Percentiles rank a stretch among this genome's conserved stretches.
Evolutionary conservation across 1,140 invertebrate species (phyloP).

Genomic region (Lordiphosa collinella): DNA sequence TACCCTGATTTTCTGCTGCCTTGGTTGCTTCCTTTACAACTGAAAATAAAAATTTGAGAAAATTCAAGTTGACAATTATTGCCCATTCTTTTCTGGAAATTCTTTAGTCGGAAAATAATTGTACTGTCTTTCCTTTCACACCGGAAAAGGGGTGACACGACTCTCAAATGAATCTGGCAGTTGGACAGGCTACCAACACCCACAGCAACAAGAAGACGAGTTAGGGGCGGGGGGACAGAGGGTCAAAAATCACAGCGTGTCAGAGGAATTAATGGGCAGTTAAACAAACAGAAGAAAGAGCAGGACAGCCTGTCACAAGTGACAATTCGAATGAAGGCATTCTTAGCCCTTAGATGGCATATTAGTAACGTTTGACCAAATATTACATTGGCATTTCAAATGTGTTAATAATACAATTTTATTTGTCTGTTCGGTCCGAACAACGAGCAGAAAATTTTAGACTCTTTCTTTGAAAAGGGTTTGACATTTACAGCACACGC

Average conservation of each 20-base stretch:
- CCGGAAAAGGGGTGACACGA: slow-evolving; percentile 18
- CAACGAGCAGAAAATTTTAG: slow-evolving; percentile 35
- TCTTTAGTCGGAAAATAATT: too few relatives aligned
- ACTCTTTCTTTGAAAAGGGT: slow-evolving; percentile 70
- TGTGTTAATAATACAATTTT: slow-evolving; percentile 76
- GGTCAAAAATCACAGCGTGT: slow-evolving; percentile 42
- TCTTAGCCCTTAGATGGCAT: slow-evolving; percentile 22
- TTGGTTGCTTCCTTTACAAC: too few relatives aligned
- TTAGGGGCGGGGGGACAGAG: neutral
- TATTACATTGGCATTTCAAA: slow-evolving; percentile 60
- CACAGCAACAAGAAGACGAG: neutral
- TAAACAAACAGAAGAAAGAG: slow-evolving; percentile 14
- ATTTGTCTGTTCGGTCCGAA: slow-evolving; percentile 39
- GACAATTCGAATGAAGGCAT: slow-evolving; percentile 60
- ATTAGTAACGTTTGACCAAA: slow-evolving; percentile 69
- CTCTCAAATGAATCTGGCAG: slow-evolving; percentile 55
- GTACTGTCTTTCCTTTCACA: too few relatives aligned
- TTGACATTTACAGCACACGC: slow-evolving; percentile 42
- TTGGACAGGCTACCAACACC: slow-evolving; percentile 1
- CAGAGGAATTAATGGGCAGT: slow-evolving; percentile 53
- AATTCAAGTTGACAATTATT: too few relatives aligned
- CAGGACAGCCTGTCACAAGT: slow-evolving; percentile 26
- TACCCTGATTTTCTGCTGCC: too few relatives aligned
- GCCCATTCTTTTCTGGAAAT: too few relatives aligned
- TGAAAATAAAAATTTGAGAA: too few relatives aligned